Conservation (phyloP, 1,140 invertebrate genomes). For the Drosophila baimaii region DNA sequence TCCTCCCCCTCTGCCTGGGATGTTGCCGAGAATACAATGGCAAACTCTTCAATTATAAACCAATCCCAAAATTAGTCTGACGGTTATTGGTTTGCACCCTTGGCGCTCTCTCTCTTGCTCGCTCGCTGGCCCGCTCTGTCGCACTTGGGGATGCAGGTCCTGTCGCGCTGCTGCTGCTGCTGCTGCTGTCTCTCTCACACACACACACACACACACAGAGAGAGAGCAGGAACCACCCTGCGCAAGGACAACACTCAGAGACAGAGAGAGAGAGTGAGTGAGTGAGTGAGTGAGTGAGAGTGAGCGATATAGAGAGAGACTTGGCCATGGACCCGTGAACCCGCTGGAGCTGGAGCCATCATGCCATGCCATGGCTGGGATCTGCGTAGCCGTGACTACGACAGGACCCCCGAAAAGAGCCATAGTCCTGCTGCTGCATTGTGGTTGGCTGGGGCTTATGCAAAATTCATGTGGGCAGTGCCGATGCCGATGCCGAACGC, state of each 20-base stretch:
- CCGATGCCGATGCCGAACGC: constrained; percentile 53
- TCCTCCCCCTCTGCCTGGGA: background rate
- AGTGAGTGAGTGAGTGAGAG: constrained; percentile 7
- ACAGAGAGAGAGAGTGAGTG: background rate
- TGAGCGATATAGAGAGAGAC: constrained; percentile 15
- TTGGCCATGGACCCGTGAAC: constrained; percentile 33
- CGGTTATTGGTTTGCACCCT: constrained; percentile 82
- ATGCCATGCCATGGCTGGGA: constrained; percentile 5
- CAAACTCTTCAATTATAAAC: constrained; percentile 84
- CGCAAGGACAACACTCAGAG: constrained; percentile 15
- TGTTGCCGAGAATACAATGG: constrained; percentile 73
- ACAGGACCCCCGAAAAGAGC: constrained; percentile 19
- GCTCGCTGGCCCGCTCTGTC: constrained; percentile 25
- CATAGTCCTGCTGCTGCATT: constrained; percentile 64
- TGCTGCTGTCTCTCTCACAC: constrained; percentile 27
- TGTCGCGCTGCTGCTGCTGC: no score
- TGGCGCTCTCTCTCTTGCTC: constrained; percentile 45
- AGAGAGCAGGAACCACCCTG: constrained; percentile 45
- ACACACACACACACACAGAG: no score
- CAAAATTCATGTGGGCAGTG: constrained; percentile 77
- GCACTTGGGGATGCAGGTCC: constrained; percentile 29
- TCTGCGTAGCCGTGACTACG: constrained; percentile 11
- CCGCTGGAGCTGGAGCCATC: constrained; percentile 2
- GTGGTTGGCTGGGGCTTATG: constrained; percentile 80
- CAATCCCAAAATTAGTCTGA: constrained; percentile 84